These are phyloP conservation scores for Omphaloscelis lunosa DNA, from an alignment of 2,888 invertebrate genomes.

Conservation along the genomic window DNA sequence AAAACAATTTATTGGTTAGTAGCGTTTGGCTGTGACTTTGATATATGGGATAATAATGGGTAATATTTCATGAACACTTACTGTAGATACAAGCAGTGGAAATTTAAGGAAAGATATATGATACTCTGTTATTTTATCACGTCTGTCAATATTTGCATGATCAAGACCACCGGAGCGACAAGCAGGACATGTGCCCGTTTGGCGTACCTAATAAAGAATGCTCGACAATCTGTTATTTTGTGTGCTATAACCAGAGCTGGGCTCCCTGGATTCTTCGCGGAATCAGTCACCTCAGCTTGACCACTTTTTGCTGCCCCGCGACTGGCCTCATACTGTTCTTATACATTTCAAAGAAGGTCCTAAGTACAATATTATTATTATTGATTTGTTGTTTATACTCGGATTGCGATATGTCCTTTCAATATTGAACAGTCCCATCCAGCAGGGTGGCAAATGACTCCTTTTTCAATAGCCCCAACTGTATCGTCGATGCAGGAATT, in stretches of 20 bases:
- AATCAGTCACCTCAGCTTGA: slow-evolving; percentile 79
- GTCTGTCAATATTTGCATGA: slow-evolving; percentile 52
- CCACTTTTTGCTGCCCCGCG: slow-evolving; percentile 81
- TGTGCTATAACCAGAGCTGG: slow-evolving; percentile 68
- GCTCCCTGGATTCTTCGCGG: slow-evolving; percentile 84
- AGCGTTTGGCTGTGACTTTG: slow-evolving; percentile 50
- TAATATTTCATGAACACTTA: slow-evolving; percentile 39
- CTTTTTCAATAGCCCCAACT: slow-evolving; percentile 80
- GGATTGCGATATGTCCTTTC: slow-evolving; percentile 69
- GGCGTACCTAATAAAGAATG: slow-evolving; percentile 61
- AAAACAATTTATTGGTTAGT: slow-evolving; percentile 60
- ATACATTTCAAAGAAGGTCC: slow-evolving; percentile 75
- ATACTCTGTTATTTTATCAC: slow-evolving; percentile 15
- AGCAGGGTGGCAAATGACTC: slow-evolving; percentile 86
- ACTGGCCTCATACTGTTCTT: slow-evolving; percentile 80
- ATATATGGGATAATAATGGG: slow-evolving; percentile 50
- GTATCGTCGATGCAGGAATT: slow-evolving; percentile 83
- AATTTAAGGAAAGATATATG: slow-evolving; percentile 7
- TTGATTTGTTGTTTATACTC: slow-evolving; percentile 65
- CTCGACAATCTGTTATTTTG: slow-evolving; percentile 66
- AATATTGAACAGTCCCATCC: slow-evolving; percentile 77
- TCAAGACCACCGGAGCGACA: slow-evolving; percentile 60
- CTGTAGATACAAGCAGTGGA: slow-evolving; percentile 12
- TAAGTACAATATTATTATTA: slow-evolving; percentile 82
- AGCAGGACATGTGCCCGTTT: slow-evolving; percentile 36